Conservation (phyloP, 2,888 invertebrate genomes). For the Entomobrya proxima region DNA sequence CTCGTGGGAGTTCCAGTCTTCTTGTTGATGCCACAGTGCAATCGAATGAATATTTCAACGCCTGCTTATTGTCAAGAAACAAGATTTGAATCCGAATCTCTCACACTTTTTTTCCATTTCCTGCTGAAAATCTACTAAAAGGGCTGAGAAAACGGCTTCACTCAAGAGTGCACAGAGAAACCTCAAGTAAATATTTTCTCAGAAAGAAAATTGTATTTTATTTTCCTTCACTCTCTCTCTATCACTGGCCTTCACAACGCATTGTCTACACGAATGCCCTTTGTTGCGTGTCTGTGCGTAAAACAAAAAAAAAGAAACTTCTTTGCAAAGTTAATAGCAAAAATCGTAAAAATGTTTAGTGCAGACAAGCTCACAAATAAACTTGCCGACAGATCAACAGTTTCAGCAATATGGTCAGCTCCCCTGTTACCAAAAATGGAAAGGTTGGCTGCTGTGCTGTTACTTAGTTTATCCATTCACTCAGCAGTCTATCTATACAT, state of each 20-base stretch:
- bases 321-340: constrained; percentile 2
- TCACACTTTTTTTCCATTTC: constrained; percentile 7
- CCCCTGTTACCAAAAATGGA: background rate
- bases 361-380: background rate
- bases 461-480: constrained; percentile 18
- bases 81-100: constrained; percentile 41
- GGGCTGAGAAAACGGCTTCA: background rate
- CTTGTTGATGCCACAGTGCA: constrained; percentile 27
- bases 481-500: constrained; percentile 37
- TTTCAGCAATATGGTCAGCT: constrained; percentile 11
- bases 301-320: background rate
- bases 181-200: background rate
- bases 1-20: constrained; percentile 31
- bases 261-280: background rate
- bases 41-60: constrained; percentile 58
- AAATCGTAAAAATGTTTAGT: constrained; percentile 36
- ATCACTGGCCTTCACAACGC: background rate
- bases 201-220: background rate
- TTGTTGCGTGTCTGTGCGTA: background rate
- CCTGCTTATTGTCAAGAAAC: constrained; percentile 51
- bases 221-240: no score
- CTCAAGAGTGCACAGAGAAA: constrained; percentile 9
- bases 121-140: background rate
- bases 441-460: background rate
- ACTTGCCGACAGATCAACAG: constrained; percentile 10